phyloP scores from a whole-genome alignment of 2,113 vertebrate species.

The Strigops habroptila region DNA sequence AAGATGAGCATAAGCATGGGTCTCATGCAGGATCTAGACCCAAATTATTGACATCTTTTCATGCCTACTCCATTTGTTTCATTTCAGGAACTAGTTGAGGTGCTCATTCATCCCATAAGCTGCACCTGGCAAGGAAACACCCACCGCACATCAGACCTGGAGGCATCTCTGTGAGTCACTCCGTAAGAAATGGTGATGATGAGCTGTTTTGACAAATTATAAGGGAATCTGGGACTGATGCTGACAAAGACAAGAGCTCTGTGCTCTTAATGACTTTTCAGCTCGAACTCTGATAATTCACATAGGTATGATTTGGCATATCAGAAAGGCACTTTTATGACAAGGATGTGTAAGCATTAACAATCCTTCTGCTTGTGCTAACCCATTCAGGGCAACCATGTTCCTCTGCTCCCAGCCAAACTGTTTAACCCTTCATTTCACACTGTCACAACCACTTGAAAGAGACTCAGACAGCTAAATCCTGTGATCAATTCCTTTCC shows the following conservation, averaged over 20 bases:
- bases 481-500: background rate
- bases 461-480: background rate
- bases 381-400: background rate
- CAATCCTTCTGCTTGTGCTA: background rate
- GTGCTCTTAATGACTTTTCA: background rate
- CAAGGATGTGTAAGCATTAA: background rate
- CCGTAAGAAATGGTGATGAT: background rate
- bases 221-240: background rate
- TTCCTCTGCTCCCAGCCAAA: background rate
- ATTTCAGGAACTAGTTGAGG: background rate
- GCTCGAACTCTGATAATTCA: background rate
- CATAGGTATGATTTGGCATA: background rate
- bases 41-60: background rate
- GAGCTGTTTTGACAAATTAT: conserved; percentile 18
- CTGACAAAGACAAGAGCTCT: background rate
- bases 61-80: background rate
- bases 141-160: background rate
- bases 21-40: background rate
- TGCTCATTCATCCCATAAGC: background rate
- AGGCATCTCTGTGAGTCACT: background rate
- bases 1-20: background rate
- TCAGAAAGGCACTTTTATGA: conserved; percentile 42
- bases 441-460: background rate
- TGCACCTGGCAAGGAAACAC: background rate
- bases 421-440: background rate